Base-by-base conservation (phyloP, 2,888 invertebrate genomes). In the Stenchaetothrips biformis region DNA sequence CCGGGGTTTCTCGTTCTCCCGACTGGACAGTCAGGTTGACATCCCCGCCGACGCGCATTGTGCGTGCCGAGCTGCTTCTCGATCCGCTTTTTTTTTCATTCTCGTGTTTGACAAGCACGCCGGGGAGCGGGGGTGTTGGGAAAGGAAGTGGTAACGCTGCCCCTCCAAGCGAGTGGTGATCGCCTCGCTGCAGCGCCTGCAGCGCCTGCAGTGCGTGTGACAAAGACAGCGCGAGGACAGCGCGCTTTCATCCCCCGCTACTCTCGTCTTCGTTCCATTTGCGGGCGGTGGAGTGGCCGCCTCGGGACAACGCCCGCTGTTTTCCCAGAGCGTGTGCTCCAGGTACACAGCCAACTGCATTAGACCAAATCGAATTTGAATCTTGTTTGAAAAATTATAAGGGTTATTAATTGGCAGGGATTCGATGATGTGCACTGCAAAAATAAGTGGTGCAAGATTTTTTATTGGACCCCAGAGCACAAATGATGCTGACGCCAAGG, bases 251-350 rank as follows among this genome's bases (percentile, higher is more conserved):
- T 74, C 25, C 67, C 11, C 21, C 8, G 67, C 67, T 25, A 7
- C 67, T 21, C 67, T 74, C 67, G 67, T 74, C 25, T 74, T 21
- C 67, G 21, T 74, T 74, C 25, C 67, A 74, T 74, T 74, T 74
- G 67, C 67, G 16, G 37, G 37, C 4, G 37, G 37, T 37, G 2
- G 37, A 37, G 37, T 37, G 37, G 37, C 37, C 37, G 37, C 37
- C 37, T 37, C 37, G 37, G 37, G 4, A 59, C 59, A 0, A 13
- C 13, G 59, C 6, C 16, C 53, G 53, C 53, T 53, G 13, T 53
- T 53, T 53, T 53, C 6, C 53, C 53, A 13, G 53, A 2, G 13
- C 16, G 53, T 59, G 59, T 18, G 59, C 59, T 37, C 37, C 2
- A 37, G 37, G 37, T 37, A 37, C 37, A 37, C 37, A 37, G 37